A percentile compares a stretch with the other conserved stretches of the same genome.
phyloP scores from a whole-genome alignment of 2,888 invertebrate species.

The Electrophaes corylata region DNA sequence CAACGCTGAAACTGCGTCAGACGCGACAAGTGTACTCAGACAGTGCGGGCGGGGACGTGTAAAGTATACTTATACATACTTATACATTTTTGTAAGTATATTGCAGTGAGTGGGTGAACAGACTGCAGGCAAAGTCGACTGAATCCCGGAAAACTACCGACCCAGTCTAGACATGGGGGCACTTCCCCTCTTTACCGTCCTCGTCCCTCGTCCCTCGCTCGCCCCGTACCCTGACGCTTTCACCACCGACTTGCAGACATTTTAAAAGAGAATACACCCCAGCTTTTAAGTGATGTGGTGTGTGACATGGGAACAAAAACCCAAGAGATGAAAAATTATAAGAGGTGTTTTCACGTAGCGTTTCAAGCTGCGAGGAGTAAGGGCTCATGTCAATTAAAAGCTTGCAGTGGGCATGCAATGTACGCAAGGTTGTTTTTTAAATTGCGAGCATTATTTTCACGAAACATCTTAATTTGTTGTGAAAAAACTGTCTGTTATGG shows the following conservation, averaged over 20 bases:
- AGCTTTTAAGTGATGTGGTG: slow-evolving; percentile 71
- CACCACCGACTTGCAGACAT: slow-evolving; percentile 76
- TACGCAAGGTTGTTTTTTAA: neutral
- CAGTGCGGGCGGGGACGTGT: slow-evolving; percentile 42
- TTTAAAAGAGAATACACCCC: slow-evolving; percentile 73
- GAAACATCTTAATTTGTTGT: no score
- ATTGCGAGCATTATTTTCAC: no score
- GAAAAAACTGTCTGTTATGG: no score
- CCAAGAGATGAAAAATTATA: slow-evolving; percentile 58
- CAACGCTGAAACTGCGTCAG: slow-evolving; percentile 70
- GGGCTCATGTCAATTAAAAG: slow-evolving; percentile 26
- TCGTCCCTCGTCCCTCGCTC: slow-evolving; percentile 47
- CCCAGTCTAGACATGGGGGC: slow-evolving; percentile 85
- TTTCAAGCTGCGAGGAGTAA: slow-evolving; percentile 38
- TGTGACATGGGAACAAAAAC: slow-evolving; percentile 65
- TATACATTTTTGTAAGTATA: slow-evolving; percentile 61
- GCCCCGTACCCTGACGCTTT: slow-evolving; percentile 68
- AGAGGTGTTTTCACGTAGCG: slow-evolving; percentile 53
- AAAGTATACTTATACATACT: slow-evolving; percentile 41
- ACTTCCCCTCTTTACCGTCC: slow-evolving; percentile 65
- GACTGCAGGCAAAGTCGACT: slow-evolving; percentile 81
- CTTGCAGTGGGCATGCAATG: neutral
- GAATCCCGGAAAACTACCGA: slow-evolving; percentile 85
- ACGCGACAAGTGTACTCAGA: slow-evolving; percentile 78
- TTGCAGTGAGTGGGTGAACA: slow-evolving; percentile 81